A percentile compares a stretch with the other conserved stretches of the same genome.
Conservation (phyloP, 2,888 invertebrate species). For the Amblyteles armatorius region DNA sequence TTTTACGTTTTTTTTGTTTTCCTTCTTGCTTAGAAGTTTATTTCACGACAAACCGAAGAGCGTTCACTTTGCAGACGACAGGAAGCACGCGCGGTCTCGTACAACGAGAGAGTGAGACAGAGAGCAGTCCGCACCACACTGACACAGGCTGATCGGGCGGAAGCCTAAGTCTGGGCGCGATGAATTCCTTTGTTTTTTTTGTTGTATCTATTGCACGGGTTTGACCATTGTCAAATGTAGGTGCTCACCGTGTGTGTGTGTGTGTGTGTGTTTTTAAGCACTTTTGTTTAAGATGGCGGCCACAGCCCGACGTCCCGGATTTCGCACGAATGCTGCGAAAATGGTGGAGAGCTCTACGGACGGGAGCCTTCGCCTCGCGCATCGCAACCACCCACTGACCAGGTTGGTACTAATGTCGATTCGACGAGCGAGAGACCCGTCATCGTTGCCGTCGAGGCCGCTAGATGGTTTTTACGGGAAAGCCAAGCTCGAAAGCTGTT, state of each 20-base stretch:
- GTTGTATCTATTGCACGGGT: too few relatives aligned
- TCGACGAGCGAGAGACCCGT: neutral
- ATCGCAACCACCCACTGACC: constrained; percentile 68
- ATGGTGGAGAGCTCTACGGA: constrained; percentile 71
- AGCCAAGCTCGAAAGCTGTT: neutral
- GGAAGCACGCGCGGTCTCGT: constrained; percentile 61
- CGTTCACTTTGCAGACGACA: constrained; percentile 68
- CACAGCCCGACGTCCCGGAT: constrained; percentile 75
- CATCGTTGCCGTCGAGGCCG: neutral
- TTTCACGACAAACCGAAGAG: constrained; percentile 36
- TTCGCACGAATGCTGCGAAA: constrained; percentile 80
- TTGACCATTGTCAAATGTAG: neutral
- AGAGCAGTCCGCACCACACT: neutral
- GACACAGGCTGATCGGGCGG: neutral
- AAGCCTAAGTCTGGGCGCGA: neutral
- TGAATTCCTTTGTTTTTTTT: neutral
- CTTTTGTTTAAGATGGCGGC: constrained; percentile 80
- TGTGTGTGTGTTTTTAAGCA: constrained; percentile 16
- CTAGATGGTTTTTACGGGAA: constrained; percentile 23
- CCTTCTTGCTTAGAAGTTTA: neutral
- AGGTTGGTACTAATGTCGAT: constrained; percentile 52
- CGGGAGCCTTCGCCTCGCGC: constrained; percentile 66
- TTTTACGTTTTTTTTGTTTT: constrained; percentile 9
- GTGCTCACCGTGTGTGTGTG: neutral
- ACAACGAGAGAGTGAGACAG: neutral